Evolutionary conservation across 2,797 vertebrate genomes (phyloP).

Genomic region (Sebastes glaucus): DNA sequence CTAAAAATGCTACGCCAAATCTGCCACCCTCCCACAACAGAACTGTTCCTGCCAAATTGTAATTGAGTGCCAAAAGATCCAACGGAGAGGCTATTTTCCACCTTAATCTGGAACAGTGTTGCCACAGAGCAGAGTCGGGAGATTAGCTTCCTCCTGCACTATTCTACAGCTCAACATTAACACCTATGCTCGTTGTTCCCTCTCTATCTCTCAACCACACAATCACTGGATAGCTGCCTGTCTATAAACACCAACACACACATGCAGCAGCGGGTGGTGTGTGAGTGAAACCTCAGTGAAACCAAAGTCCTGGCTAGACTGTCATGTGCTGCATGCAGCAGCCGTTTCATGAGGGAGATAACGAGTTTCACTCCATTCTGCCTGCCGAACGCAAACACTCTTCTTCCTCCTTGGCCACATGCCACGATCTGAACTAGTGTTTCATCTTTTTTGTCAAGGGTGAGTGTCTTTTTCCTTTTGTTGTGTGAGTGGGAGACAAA

Average conservation of each 20-base stretch:
- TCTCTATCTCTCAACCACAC: constrained; percentile 13
- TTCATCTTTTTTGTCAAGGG: constrained; percentile 44
- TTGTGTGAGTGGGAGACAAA: constrained; percentile 58
- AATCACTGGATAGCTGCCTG: constrained; percentile 33
- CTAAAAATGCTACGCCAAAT: constrained; percentile 38
- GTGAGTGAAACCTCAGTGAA: constrained; percentile 60
- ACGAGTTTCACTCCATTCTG: constrained; percentile 65
- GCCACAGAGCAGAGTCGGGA: constrained; percentile 33
- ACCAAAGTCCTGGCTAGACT: constrained; percentile 52
- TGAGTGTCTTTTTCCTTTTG: constrained; percentile 45
- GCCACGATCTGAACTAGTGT: constrained; percentile 58
- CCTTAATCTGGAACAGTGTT: constrained; percentile 54
- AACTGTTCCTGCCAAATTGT: constrained; percentile 55
- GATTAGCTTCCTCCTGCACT: constrained; percentile 54
- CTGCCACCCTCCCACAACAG: constrained; percentile 32
- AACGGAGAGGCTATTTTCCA: neutral
- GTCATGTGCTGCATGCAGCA: constrained; percentile 32
- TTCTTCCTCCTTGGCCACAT: constrained; percentile 56
- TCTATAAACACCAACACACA: neutral
- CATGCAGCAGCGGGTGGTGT: constrained; percentile 3
- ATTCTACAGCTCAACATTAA: constrained; percentile 31
- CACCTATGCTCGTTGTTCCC: constrained; percentile 5
- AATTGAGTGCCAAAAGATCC: constrained; percentile 55
- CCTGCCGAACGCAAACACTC: constrained; percentile 32
- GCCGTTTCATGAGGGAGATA: constrained; percentile 57